Percentiles rank a stretch among this genome's conserved stretches.
phyloP scores from a whole-genome alignment of 2,797 vertebrate genomes.

The Halcyon leucocephala region DNA sequence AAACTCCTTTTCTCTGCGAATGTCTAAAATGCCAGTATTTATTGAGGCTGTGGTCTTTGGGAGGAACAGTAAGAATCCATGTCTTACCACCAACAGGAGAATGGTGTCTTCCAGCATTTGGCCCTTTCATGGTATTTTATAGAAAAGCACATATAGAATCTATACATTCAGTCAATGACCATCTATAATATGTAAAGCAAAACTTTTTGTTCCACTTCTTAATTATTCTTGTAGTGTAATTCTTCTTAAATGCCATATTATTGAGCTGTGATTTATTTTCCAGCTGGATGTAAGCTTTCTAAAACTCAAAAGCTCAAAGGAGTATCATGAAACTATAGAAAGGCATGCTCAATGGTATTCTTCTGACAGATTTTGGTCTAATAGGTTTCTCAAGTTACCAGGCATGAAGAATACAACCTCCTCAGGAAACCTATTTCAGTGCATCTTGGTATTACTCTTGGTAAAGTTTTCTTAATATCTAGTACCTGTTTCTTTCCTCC shows the following conservation, averaged over 20 bases:
- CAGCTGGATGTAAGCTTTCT: background rate
- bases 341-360: background rate
- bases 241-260: background rate
- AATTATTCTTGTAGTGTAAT: background rate
- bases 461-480: background rate
- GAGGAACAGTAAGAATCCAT: background rate
- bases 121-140: background rate
- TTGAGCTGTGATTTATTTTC: constrained; percentile 4
- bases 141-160: background rate
- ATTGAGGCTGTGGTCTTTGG: background rate
- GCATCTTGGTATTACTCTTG: background rate
- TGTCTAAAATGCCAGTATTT: background rate
- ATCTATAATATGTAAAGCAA: background rate
- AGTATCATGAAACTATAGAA: background rate
- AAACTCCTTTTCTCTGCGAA: background rate
- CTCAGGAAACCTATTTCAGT: background rate
- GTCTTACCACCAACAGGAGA: background rate
- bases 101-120: background rate
- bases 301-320: constrained; percentile 30
- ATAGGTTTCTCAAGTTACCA: background rate
- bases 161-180: background rate
- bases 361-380: constrained; percentile 11
- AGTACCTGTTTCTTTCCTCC: background rate
- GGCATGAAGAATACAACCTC: background rate
- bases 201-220: background rate